A percentile compares a stretch with the other conserved stretches of the same genome.
phyloP scores from a whole-genome alignment of 1,140 invertebrate species.

The Leptinotarsa defecta region DNA sequence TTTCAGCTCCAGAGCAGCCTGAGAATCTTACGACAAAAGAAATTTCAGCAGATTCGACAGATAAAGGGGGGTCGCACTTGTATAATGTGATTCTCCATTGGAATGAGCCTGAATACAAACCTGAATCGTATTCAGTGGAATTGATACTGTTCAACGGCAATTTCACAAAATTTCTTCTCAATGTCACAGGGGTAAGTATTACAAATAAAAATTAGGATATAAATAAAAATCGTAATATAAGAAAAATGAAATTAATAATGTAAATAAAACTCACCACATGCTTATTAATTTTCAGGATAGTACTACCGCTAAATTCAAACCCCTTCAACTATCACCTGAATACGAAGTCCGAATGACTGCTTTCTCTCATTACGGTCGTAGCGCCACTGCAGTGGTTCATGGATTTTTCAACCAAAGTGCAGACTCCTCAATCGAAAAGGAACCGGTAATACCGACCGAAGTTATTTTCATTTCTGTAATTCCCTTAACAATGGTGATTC shows the following conservation, averaged over 20 bases:
- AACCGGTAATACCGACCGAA: constrained; percentile 1
- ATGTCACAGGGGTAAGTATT: constrained; percentile 51
- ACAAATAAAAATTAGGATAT: not conserved
- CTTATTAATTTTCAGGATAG: constrained; percentile 43
- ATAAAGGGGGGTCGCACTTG: not conserved
- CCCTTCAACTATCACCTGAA: constrained; percentile 37
- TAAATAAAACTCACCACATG: too few species aligned
- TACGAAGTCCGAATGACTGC: constrained; percentile 52
- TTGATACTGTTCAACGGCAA: constrained; percentile 36
- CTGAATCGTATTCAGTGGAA: constrained; percentile 55
- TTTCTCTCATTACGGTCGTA: constrained; percentile 50
- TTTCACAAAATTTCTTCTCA: constrained; percentile 16
- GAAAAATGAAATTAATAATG: not conserved
- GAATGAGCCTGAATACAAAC: constrained; percentile 51
- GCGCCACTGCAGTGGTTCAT: constrained; percentile 28
- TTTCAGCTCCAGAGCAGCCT: constrained; percentile 52
- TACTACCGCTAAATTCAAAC: constrained; percentile 41
- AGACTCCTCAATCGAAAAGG: not conserved
- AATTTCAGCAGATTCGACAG: constrained; percentile 33
- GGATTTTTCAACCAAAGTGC: constrained; percentile 26
- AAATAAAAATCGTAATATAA: not conserved
- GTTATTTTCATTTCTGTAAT: constrained; percentile 27
- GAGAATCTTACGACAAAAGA: constrained; percentile 42
- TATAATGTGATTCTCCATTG: constrained; percentile 51
- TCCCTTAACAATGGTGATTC: constrained; percentile 28